Conservation (phyloP, 1,140 invertebrate genomes). For the Bombus waltoni region DNA sequence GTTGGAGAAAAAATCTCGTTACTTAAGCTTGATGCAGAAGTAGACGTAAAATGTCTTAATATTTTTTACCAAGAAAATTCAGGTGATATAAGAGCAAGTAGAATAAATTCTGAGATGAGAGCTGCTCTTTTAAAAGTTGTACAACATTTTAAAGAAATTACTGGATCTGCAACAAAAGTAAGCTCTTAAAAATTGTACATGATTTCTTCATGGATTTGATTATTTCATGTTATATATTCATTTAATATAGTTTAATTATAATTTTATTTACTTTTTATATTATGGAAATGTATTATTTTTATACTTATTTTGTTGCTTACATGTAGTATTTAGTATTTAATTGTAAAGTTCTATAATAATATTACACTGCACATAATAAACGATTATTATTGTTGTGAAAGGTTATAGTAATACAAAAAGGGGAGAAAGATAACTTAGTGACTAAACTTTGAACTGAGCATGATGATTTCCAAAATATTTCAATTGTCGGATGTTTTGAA, state of each 20-base stretch:
- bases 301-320: not conserved
- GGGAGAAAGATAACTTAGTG: not conserved
- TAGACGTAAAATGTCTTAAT: constrained; percentile 88
- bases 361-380: not conserved
- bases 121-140: constrained; percentile 85
- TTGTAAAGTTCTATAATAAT: not conserved
- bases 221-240: not conserved
- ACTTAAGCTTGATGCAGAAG: constrained; percentile 80
- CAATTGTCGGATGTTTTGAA: too few species aligned
- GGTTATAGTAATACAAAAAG: not conserved
- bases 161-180: constrained; percentile 80
- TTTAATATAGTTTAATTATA: constrained; percentile 21
- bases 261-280: not conserved
- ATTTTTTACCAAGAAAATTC: constrained; percentile 91
- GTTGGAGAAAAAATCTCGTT: constrained; percentile 81
- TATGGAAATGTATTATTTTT: not conserved
- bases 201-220: not conserved
- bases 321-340: not conserved
- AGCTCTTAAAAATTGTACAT: not conserved
- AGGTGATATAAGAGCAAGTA: constrained; percentile 87
- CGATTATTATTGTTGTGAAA: not conserved
- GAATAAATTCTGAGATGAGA: constrained; percentile 87
- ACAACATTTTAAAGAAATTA: constrained; percentile 80
- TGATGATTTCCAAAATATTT: not conserved
- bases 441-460: not conserved